Percentiles rank a stretch among this genome's conserved stretches.
These are phyloP conservation scores for Pluvianellus socialis DNA, from an alignment of 2,113 vertebrate genomes.

Conservation along the genomic window DNA sequence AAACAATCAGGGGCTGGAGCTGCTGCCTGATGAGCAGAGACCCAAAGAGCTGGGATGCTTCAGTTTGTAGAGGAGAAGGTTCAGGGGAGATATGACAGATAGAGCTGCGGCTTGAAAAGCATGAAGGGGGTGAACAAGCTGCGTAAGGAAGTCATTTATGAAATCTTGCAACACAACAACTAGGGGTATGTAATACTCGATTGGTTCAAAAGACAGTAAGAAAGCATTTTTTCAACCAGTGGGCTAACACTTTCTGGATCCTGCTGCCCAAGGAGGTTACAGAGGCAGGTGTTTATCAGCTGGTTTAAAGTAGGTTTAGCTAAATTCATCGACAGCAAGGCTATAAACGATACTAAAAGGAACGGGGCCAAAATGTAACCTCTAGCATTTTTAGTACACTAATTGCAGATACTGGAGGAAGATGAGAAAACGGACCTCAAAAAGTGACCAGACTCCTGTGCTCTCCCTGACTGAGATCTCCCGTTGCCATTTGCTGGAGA, in stretches of 20 bases:
- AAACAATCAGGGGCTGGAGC: neutral
- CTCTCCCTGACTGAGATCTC: neutral
- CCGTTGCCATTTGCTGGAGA: neutral
- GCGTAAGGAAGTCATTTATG: neutral
- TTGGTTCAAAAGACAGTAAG: neutral
- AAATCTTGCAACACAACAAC: neutral
- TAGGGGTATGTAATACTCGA: neutral
- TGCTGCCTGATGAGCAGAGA: neutral
- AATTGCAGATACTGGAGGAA: neutral
- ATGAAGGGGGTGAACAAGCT: neutral
- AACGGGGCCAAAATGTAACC: neutral
- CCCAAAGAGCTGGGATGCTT: neutral
- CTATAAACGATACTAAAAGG: neutral
- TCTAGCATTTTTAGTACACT: neutral
- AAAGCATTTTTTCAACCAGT: neutral
- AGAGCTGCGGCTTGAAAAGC: neutral
- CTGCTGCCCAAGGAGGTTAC: neutral
- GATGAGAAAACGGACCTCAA: neutral
- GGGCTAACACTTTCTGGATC: neutral
- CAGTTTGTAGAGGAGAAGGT: neutral
- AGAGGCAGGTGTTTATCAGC: neutral
- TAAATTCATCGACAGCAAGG: neutral
- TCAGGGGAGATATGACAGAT: neutral
- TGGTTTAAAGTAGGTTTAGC: neutral
- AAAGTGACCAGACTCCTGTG: neutral